These are phyloP conservation scores for Drosophila micromelanica DNA, from an alignment of 1,140 invertebrate species.

Conservation along the genomic window DNA sequence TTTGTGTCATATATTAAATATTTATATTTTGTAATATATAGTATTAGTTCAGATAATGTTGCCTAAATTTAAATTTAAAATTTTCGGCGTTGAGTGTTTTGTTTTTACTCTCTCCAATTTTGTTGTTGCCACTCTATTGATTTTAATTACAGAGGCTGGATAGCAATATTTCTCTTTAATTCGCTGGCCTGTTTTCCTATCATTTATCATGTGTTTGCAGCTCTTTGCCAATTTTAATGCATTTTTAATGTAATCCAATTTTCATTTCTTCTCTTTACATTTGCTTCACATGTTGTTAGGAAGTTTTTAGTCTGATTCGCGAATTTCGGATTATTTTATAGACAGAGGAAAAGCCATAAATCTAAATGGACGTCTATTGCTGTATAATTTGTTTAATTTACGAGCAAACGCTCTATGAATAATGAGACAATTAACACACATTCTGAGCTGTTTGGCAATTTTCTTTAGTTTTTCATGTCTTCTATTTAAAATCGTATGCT, in stretches of 20 bases:
- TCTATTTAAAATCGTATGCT: conserved; percentile 16
- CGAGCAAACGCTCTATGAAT: conserved; percentile 4
- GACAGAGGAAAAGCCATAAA: conserved; percentile 17
- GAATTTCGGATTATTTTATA: neutral
- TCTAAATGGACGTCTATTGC: conserved; percentile 13
- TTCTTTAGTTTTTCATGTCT: conserved; percentile 10
- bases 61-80: too few relatives aligned
- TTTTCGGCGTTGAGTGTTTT: too few relatives aligned
- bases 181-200: conserved; percentile 21
- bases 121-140: conserved; percentile 7
- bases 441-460: conserved; percentile 36
- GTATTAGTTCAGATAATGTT: too few relatives aligned
- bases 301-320: conserved; percentile 4
- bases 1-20: too few relatives aligned
- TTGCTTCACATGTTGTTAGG: neutral
- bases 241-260: conserved; percentile 42
- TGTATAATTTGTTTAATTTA: conserved; percentile 17
- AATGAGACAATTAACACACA: conserved; percentile 39
- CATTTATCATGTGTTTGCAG: conserved; percentile 4
- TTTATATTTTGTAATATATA: too few relatives aligned
- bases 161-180: conserved; percentile 9
- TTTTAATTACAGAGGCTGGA: conserved; percentile 21
- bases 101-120: too few relatives aligned
- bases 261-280: conserved; percentile 1
- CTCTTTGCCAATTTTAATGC: conserved; percentile 19